These are phyloP conservation scores for Dyspetes luteomarginatus DNA, from an alignment of 2,888 invertebrate genomes.

Conservation along the genomic window DNA sequence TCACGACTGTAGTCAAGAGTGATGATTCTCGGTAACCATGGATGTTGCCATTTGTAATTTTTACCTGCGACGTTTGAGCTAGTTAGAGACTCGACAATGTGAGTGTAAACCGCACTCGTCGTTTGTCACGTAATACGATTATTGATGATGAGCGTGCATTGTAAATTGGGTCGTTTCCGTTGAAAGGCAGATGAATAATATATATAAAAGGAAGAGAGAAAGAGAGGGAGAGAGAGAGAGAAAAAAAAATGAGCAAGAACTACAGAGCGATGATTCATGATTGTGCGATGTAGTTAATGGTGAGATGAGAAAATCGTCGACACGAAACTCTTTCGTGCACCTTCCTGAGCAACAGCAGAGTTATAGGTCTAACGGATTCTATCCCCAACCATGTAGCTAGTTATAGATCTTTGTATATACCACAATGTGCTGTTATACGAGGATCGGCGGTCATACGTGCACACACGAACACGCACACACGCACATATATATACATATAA, in stretches of 20 bases:
- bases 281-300: background rate
- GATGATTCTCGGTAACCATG: slow-evolving; percentile 9
- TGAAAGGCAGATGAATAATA: slow-evolving; percentile 42
- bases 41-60: slow-evolving; percentile 8
- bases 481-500: slow-evolving; percentile 27
- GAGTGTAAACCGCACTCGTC: slow-evolving; percentile 1
- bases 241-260: background rate
- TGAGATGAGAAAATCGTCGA: background rate
- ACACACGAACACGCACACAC: slow-evolving; percentile 9
- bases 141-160: slow-evolving; percentile 61
- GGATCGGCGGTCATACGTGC: background rate
- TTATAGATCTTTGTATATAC: slow-evolving; percentile 49
- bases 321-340: background rate
- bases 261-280: background rate
- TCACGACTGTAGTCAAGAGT: background rate
- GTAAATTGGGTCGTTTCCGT: slow-evolving; percentile 69
- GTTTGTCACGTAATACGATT: slow-evolving; percentile 44
- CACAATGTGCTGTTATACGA: background rate
- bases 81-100: slow-evolving; percentile 17
- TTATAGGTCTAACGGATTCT: background rate
- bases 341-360: background rate
- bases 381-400: background rate
- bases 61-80: slow-evolving; percentile 19
- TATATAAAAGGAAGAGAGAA: background rate
- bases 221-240: background rate